Evolutionary conservation across 2,888 invertebrate genomes (phyloP).

Genomic region (Volucella inanis): DNA sequence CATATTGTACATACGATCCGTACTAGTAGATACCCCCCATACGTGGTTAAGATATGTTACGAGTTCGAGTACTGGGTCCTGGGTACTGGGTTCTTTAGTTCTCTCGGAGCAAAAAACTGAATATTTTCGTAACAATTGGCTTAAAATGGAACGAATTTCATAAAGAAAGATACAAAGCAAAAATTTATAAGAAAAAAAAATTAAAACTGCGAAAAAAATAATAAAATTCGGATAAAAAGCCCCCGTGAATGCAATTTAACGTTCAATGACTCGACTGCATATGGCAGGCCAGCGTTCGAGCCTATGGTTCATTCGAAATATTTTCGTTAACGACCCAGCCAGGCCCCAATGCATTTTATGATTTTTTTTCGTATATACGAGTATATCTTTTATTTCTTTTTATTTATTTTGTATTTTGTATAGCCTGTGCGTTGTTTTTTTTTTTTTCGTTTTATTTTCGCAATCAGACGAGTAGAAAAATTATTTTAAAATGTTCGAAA

Average conservation of each 20-base stretch:
- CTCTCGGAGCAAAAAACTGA: constrained; percentile 11
- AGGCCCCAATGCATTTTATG: constrained; percentile 56
- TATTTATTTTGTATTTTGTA: constrained; percentile 19
- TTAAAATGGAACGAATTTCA: constrained; percentile 62
- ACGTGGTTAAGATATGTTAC: constrained; percentile 39
- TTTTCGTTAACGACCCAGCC: constrained; percentile 48
- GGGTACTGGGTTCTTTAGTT: no score
- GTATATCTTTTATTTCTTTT: background rate
- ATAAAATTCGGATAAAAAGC: constrained; percentile 61
- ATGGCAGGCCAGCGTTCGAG: constrained; percentile 6
- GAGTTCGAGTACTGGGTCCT: background rate
- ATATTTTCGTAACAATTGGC: constrained; percentile 63
- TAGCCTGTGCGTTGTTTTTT: constrained; percentile 2
- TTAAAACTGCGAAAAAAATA: constrained; percentile 5
- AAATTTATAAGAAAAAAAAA: background rate
- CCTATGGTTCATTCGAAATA: constrained; percentile 34
- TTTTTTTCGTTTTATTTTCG: constrained; percentile 25
- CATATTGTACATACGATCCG: no score
- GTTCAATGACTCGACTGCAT: constrained; percentile 67
- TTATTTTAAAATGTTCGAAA: constrained; percentile 68
- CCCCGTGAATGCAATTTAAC: constrained; percentile 60
- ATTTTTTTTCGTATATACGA: constrained; percentile 33
- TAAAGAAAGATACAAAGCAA: constrained; percentile 49
- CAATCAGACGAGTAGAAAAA: constrained; percentile 64
- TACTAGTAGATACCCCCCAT: constrained; percentile 4